Evolutionary conservation across 2,888 invertebrate species (phyloP).

Genomic region (Merodon equestris): DNA sequence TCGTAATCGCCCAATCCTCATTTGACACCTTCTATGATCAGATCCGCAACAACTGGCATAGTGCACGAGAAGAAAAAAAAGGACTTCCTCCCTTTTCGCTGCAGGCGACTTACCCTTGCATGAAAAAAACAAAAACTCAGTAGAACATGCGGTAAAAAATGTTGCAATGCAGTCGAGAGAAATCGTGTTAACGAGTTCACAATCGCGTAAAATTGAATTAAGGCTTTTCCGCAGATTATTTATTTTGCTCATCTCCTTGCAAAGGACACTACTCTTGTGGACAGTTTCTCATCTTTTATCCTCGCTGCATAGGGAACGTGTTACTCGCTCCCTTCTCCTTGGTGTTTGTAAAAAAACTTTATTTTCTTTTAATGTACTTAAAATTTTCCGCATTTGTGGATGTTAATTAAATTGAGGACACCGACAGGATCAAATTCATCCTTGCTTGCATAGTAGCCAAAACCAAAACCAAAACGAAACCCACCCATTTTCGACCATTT

Average conservation of each 20-base stretch:
- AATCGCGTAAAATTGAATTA: conserved; percentile 79
- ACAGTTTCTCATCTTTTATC: conserved; percentile 28
- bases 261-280: conserved; percentile 49
- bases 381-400: conserved; percentile 68
- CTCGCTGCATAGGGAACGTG: no score
- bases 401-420: conserved; percentile 62
- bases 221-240: conserved; percentile 78
- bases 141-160: conserved; percentile 68
- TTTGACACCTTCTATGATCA: conserved; percentile 25
- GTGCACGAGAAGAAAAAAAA: conserved; percentile 1
- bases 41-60: background rate
- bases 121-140: conserved; percentile 9
- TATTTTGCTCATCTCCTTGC: conserved; percentile 51
- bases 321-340: conserved; percentile 9
- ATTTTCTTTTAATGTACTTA: conserved; percentile 67
- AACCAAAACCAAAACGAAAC: background rate
- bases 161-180: conserved; percentile 72
- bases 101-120: conserved; percentile 19
- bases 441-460: background rate
- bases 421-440: conserved; percentile 53
- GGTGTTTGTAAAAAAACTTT: conserved; percentile 37
- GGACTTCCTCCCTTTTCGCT: conserved; percentile 36
- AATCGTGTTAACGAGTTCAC: conserved; percentile 74
- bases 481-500: conserved; percentile 44
- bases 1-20: conserved; percentile 31